A percentile compares a stretch with the other conserved stretches of the same genome.
phyloP scores from a whole-genome alignment of 2,113 vertebrate species.

The Antennarius striatus region DNA sequence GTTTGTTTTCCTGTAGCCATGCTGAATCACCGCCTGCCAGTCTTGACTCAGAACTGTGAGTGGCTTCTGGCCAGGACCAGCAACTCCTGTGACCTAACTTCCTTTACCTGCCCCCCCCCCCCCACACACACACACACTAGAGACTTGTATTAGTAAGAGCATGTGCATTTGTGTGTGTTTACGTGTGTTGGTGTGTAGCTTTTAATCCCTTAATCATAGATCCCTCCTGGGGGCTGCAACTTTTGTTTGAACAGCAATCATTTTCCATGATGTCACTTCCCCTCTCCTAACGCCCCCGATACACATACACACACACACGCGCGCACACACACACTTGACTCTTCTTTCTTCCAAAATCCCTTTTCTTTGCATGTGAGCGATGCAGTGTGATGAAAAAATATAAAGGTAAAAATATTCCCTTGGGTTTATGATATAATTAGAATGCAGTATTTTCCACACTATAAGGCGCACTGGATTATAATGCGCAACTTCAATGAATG shows the following conservation, averaged over 20 bases:
- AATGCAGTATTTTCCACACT: no score
- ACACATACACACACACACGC: slow-evolving; percentile 10
- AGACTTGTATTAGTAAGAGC: slow-evolving; percentile 25
- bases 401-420: no score
- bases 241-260: slow-evolving; percentile 52
- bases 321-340: slow-evolving; percentile 26
- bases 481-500: no score
- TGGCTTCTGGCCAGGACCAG: slow-evolving; percentile 42
- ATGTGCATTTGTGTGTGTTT: slow-evolving; percentile 17
- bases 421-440: no score
- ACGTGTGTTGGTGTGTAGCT: slow-evolving; percentile 66
- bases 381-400: no score
- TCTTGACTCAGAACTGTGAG: slow-evolving; percentile 51
- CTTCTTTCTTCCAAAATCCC: no score
- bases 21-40: slow-evolving; percentile 62
- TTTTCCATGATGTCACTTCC: slow-evolving; percentile 78
- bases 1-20: slow-evolving; percentile 49
- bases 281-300: slow-evolving; percentile 11
- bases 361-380: no score
- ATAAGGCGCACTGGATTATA: no score
- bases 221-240: slow-evolving; percentile 61
- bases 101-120: slow-evolving; percentile 29
- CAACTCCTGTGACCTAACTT: slow-evolving; percentile 44
- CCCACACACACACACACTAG: slow-evolving; percentile 11
- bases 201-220: slow-evolving; percentile 73